A percentile compares a stretch with the other conserved stretches of the same genome.
phyloP scores from a whole-genome alignment of 2,113 vertebrate species.

The Gymnorhina tibicen region DNA sequence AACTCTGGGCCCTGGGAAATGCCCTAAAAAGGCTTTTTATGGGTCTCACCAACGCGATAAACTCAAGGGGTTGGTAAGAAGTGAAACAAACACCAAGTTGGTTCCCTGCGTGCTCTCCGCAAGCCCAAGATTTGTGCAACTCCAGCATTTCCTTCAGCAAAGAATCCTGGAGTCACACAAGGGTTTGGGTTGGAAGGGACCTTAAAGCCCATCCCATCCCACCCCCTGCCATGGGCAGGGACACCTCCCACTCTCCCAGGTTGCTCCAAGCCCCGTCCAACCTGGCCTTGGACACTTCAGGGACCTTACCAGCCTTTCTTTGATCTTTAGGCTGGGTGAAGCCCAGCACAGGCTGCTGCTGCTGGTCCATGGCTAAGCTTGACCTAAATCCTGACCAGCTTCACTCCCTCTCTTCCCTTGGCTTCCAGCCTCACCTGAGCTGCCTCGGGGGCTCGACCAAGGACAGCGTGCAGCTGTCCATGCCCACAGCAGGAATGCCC shows the following conservation, averaged over 20 bases:
- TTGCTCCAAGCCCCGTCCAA: accelerated
- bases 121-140: not conserved
- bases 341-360: not conserved
- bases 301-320: not conserved
- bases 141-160: not conserved
- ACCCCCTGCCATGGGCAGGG: not conserved
- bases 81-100: not conserved
- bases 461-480: not conserved
- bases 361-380: not conserved
- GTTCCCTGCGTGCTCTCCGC: not conserved
- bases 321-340: not conserved
- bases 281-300: not conserved
- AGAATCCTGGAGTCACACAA: not conserved
- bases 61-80: not conserved
- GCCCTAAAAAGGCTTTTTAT: not conserved
- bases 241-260: not conserved
- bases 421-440: not conserved
- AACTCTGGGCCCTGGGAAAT: not conserved
- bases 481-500: not conserved
- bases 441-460: not conserved
- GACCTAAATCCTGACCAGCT: not conserved
- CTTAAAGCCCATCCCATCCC: not conserved
- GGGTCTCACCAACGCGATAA: not conserved
- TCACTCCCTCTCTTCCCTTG: not conserved
- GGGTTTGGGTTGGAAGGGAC: not conserved